Conservation (phyloP, 2,113 vertebrate genomes). For the Megaleporinus macrocephalus region DNA sequence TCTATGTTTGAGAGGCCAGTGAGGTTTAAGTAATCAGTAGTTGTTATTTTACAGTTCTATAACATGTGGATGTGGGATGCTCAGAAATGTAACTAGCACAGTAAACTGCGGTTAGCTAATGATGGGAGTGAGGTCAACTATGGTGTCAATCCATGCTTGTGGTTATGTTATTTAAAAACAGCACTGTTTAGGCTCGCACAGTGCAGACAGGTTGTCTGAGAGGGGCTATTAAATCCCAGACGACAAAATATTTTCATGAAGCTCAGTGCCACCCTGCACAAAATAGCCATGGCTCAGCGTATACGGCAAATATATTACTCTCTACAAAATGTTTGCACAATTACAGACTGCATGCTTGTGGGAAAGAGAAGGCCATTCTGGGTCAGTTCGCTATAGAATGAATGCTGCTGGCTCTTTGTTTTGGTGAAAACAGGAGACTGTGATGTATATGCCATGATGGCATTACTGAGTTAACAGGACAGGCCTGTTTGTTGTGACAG, state of each 20-base stretch:
- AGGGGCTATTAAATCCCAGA: slow-evolving; percentile 8
- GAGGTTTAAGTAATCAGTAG: not conserved
- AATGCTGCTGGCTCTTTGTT: not conserved
- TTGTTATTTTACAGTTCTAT: not conserved
- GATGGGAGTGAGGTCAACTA: not conserved
- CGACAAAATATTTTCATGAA: not conserved
- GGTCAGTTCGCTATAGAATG: not conserved
- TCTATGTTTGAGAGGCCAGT: not conserved
- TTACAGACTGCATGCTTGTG: not conserved
- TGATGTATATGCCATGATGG: not conserved
- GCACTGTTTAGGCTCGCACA: not conserved
- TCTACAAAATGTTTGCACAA: not conserved
- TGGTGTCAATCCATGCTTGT: not conserved
- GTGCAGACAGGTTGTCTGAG: not conserved
- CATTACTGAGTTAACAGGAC: not conserved
- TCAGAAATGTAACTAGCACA: slow-evolving; percentile 23
- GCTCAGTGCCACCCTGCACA: not conserved
- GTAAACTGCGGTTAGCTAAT: slow-evolving; percentile 8
- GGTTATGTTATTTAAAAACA: slow-evolving; percentile 3
- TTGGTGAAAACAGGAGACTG: not conserved
- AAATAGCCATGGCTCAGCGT: not conserved
- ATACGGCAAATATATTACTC: not conserved
- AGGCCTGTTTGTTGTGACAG: not conserved
- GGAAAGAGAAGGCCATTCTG: not conserved
- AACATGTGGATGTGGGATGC: not conserved